Evolutionary conservation across 1,140 invertebrate species (phyloP).

Genomic region (Charaxes varanes): DNA sequence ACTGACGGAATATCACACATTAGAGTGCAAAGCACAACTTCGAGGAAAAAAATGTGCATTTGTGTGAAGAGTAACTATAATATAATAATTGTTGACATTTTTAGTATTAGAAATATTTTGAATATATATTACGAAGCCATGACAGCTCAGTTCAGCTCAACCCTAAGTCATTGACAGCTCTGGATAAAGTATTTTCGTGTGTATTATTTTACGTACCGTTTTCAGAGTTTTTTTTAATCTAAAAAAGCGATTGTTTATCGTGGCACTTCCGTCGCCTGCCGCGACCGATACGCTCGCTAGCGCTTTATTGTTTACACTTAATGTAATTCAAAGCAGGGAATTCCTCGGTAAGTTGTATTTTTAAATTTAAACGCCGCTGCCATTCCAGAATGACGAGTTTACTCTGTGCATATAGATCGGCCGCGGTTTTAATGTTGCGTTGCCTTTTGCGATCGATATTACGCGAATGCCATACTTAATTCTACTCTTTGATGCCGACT

Average conservation of each 20-base stretch:
- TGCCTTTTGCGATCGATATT: conserved; percentile 61
- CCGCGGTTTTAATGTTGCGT: conserved; percentile 52
- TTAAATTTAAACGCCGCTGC: conserved; percentile 58
- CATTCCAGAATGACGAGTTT: conserved; percentile 40
- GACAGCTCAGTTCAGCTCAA: conserved; percentile 17
- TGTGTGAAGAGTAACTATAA: no score
- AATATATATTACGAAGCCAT: no score
- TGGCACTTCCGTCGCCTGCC: conserved; percentile 62
- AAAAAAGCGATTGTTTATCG: conserved; percentile 72
- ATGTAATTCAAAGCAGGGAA: conserved; percentile 71
- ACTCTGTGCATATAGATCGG: conserved; percentile 56
- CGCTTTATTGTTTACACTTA: conserved; percentile 70
- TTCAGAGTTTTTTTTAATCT: conserved; percentile 67
- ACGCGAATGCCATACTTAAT: conserved; percentile 57
- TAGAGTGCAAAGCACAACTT: no score
- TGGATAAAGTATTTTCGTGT: conserved; percentile 39
- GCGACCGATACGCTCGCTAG: conserved; percentile 61
- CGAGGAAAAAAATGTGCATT: no score
- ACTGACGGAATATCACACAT: no score
- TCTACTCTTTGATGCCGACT: conserved; percentile 34
- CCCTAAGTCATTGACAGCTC: conserved; percentile 40
- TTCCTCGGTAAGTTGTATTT: conserved; percentile 68
- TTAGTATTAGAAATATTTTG: no score
- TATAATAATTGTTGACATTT: no score
- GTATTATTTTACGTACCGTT: conserved; percentile 34